Conservation (phyloP, 2,797 vertebrate species). For the Todus mexicanus region DNA sequence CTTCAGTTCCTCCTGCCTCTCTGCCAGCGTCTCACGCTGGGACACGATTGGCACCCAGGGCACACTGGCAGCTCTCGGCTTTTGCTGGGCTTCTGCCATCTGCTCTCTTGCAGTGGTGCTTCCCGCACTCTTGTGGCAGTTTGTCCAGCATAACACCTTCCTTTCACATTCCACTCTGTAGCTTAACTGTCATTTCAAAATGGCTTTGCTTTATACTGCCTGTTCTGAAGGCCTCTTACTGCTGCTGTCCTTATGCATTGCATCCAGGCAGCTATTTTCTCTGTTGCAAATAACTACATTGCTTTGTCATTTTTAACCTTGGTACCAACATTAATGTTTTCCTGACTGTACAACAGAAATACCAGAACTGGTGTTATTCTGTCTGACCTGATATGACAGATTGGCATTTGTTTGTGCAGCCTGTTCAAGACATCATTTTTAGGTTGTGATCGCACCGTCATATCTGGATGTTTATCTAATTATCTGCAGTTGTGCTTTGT, state of each 20-base stretch:
- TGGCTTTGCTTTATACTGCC: not conserved
- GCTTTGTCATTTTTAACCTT: not conserved
- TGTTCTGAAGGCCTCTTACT: not conserved
- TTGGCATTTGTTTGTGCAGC: not conserved
- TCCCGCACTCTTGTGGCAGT: not conserved
- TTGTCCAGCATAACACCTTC: not conserved
- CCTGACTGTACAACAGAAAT: not conserved
- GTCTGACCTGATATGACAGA: not conserved
- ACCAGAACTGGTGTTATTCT: not conserved
- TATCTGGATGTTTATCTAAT: not conserved
- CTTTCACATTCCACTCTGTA: not conserved
- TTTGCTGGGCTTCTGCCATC: not conserved
- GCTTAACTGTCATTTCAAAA: not conserved
- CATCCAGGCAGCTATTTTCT: not conserved
- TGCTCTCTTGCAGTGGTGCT: not conserved
- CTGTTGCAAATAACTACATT: not conserved
- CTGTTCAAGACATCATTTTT: not conserved
- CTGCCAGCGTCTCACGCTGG: accelerated
- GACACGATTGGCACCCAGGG: not conserved
- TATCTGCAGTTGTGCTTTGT: not conserved
- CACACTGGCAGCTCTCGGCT: not conserved
- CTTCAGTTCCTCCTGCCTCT: not conserved
- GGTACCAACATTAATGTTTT: not conserved
- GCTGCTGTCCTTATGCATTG: not conserved
- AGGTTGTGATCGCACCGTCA: not conserved